phyloP scores from a whole-genome alignment of 2,797 vertebrate genomes.

The Eospalax fontanierii region DNA sequence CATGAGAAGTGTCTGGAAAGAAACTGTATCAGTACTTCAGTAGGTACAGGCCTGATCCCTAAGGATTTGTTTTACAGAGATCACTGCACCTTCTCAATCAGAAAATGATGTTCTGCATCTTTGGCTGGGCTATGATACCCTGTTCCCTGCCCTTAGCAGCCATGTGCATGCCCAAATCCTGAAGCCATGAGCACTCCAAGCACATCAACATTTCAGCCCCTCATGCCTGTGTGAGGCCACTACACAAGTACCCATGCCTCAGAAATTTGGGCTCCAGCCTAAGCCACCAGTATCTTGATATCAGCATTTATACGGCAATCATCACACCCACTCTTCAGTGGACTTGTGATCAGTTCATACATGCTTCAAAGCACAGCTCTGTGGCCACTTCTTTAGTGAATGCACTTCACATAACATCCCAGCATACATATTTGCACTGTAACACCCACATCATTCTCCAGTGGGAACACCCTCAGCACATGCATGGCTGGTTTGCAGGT shows the following conservation, averaged over 20 bases:
- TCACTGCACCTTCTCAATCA: not conserved
- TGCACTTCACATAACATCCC: not conserved
- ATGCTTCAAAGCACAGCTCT: not conserved
- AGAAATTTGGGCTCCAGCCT: not conserved
- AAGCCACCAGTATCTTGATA: not conserved
- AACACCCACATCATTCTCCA: too few relatives aligned
- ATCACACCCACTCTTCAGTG: not conserved
- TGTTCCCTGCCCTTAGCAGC: too few relatives aligned
- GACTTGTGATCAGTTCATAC: too few relatives aligned
- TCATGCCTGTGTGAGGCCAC: too few relatives aligned
- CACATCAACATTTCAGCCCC: not conserved
- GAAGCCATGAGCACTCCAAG: not conserved
- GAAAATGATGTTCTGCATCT: not conserved
- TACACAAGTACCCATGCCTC: not conserved
- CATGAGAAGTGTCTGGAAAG: not conserved
- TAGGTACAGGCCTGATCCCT: not conserved
- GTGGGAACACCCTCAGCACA: not conserved
- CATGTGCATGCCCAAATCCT: not conserved
- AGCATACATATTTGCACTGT: not conserved
- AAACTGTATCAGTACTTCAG: not conserved
- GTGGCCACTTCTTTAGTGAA: not conserved
- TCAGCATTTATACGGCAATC: too few relatives aligned
- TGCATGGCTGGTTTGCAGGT: not conserved
- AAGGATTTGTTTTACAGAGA: not conserved
- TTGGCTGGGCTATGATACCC: too few relatives aligned